Base-by-base conservation (phyloP, 2,113 vertebrate genomes). In the rabbit (Oryctolagus cuniculus) region DNA sequence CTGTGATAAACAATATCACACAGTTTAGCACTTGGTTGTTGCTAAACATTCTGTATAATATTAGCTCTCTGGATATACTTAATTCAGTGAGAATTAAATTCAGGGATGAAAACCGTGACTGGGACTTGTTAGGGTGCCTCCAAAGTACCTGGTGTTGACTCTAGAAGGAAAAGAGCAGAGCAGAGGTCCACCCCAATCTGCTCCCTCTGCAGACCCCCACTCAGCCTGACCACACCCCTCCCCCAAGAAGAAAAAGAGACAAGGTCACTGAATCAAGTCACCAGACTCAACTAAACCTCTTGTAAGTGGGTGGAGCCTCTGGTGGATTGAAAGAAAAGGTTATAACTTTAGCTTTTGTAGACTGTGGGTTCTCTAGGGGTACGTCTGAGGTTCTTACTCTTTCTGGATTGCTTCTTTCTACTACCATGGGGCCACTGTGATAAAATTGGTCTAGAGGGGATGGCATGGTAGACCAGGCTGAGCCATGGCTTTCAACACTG, bases 1-100 rank as follows among this genome's bases (percentile, higher is more conserved):
- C 67, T 91, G 61, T 53, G 93, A 74, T 69, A 87, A 91, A 77
- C 95, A 94, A 70, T 63, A 64, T n/a, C 51, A 73, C 66, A 74
- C 22, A 69, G 75, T 38, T 86, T 80, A 80, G 66, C 15, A 34
- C 36, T 36, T 73, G 44, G 22, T 73, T 93, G 86, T 89, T 58
- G 63, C 87, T 95, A 81, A 87, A 75, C 66, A 49, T 93, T 91
- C 21, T 44, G 53, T 64, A 58, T 31, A 82, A 58, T 31, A 82
- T 87, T 63, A 88, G 58, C 38, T 80, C 25, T 15, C n/a, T 44
- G 67, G 36, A 53, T 29, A 58, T n/a, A 51, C 31, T 58, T 6
- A 88, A 29, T 63, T 88, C 63, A 93, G 29, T 92, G 67, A 93
- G 27, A 90, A 93, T 15, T 66, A 17, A 17, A 58, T 58, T 58